Evolutionary conservation across 1,140 invertebrate species (phyloP), one percentile per base, ranked within the genome.

Genomic region (Ceratosolen solmsi): DNA sequence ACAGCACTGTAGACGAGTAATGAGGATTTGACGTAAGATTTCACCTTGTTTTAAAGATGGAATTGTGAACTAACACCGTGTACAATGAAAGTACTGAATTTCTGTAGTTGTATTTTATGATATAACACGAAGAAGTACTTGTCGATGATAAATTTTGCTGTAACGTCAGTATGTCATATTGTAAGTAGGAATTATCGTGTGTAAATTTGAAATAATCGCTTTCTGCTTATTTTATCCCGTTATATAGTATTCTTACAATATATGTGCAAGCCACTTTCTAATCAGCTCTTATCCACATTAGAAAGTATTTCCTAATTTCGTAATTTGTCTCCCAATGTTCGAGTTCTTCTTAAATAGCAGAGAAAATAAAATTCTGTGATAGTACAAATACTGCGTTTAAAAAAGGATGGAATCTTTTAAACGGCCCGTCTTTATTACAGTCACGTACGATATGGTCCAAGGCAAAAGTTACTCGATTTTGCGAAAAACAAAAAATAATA

Each of bases 321-420:
- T 27, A 46, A 68, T 51, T 54, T 20, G 17, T 38, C 20, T 13
- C 33, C 41, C 41, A 25, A 2, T 56, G 3, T 30, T 33, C 36
- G 33, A 75, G 27, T 70, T 75, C 58, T 74, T 81, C 71, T 74
- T 27, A 74, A 74, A 75, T 30, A 70, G 58, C 79, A 75, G 38
- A 54, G 58, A 65, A 73, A 49, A 75, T 27, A 51, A 54, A 75
- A 13, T 75, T 74, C 79, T 75, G 72, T 81, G 79, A 81, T 81
- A 81, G 36, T 81, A 74, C 25, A 33, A 68, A 54, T 65, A n/a
- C 63, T 74, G 25, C 22, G 58, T 75, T 41, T 68, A 75, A 75
- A 70, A 54, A 75, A 75, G 71, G 65, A 74, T 74, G 25, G 8
- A 46, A 33, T 22, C 15, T 74, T 79, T 38, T 49, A 46, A 49